Conservation (phyloP, 2,797 vertebrate species). For the Poeciliopsis turneri region DNA sequence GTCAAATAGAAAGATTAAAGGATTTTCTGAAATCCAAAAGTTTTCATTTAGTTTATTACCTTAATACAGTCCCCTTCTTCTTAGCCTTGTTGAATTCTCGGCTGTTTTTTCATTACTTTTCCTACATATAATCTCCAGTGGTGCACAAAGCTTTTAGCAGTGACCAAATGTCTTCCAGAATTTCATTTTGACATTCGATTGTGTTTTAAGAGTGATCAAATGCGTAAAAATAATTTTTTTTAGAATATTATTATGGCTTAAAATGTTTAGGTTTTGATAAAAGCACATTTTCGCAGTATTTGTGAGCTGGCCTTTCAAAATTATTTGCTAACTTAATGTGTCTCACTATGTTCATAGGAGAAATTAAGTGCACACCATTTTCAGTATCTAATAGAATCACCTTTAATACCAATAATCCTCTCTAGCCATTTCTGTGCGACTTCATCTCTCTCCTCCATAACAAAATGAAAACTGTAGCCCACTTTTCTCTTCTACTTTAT, state of each 20-base stretch:
- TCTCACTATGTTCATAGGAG: background rate
- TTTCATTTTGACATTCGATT: background rate
- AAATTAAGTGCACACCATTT: background rate
- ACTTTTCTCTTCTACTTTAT: background rate
- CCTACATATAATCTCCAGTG: background rate
- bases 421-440: background rate
- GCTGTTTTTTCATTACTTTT: background rate
- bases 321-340: background rate
- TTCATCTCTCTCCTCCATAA: background rate
- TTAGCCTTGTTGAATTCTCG: background rate
- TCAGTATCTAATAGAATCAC: background rate
- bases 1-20: slow-evolving; percentile 34
- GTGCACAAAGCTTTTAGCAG: background rate
- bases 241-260: background rate
- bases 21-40: slow-evolving; percentile 40
- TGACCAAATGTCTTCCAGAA: background rate
- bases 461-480: background rate
- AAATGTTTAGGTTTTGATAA: background rate
- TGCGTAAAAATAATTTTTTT: background rate
- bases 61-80: background rate
- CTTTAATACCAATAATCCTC: background rate
- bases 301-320: background rate
- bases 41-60: slow-evolving; percentile 14
- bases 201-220: background rate
- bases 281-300: background rate